Conservation (phyloP, 1,140 invertebrate species). For the Cardiocondyla obscurior region DNA sequence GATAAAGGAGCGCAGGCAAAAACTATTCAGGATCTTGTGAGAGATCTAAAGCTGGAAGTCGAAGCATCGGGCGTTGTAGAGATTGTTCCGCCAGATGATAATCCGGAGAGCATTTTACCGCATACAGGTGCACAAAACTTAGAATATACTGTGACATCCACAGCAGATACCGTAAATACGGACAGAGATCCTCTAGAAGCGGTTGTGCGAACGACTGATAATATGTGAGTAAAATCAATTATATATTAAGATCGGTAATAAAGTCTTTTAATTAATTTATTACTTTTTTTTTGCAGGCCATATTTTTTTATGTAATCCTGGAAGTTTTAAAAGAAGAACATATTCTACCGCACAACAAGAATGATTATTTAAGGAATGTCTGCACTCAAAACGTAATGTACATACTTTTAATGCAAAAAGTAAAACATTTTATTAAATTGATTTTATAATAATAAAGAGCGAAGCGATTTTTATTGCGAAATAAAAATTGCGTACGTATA, state of each 20-base stretch:
- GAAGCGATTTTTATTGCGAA: not conserved
- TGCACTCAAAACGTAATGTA: not conserved
- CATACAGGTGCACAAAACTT: conserved; percentile 77
- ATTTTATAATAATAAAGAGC: not conserved
- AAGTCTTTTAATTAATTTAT: conserved; percentile 11
- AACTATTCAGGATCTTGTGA: conserved; percentile 80
- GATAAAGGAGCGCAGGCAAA: conserved; percentile 68
- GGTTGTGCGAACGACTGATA: conserved; percentile 76
- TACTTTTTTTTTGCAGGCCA: conserved; percentile 71
- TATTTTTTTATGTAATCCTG: conserved; percentile 77
- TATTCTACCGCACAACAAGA: not conserved
- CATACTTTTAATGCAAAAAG: conserved; percentile 29
- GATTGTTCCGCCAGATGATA: conserved; percentile 75
- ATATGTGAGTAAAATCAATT: conserved; percentile 70
- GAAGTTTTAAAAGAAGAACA: not conserved
- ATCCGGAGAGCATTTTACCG: conserved; percentile 81
- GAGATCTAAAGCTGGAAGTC: conserved; percentile 80
- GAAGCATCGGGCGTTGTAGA: conserved; percentile 77
- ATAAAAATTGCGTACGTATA: not conserved
- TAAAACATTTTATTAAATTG: too few species aligned
- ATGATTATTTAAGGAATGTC: not conserved
- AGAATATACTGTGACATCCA: conserved; percentile 73
- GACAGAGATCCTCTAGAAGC: conserved; percentile 81
- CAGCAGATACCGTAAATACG: conserved; percentile 12
- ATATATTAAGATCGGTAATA: not conserved